These are phyloP conservation scores for Zaprionus bogoriensis DNA, from an alignment of 2,888 invertebrate species.

Conservation along the genomic window DNA sequence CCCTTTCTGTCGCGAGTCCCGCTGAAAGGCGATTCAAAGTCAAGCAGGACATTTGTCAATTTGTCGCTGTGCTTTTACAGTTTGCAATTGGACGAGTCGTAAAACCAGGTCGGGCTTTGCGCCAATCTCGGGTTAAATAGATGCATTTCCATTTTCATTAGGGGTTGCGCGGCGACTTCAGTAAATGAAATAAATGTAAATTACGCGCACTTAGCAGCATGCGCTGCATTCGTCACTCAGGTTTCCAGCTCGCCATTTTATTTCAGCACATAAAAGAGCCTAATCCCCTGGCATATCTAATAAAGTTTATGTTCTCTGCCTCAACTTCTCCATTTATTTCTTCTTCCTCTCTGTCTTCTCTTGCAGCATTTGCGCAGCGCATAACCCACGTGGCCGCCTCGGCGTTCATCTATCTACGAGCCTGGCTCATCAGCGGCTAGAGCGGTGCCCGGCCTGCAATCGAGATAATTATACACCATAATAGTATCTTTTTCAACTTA, in stretches of 20 bases:
- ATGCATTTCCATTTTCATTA: slow-evolving; percentile 45
- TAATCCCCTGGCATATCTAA: slow-evolving; percentile 48
- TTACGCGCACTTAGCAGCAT: slow-evolving; percentile 30
- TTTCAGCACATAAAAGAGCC: slow-evolving; percentile 50
- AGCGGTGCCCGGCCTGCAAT: not conserved
- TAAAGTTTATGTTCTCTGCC: slow-evolving; percentile 55
- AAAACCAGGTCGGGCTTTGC: slow-evolving; percentile 29
- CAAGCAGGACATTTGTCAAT: slow-evolving; percentile 58
- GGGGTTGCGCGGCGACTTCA: slow-evolving; percentile 26
- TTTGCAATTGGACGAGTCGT: slow-evolving; percentile 43
- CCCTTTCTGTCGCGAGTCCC: not conserved
- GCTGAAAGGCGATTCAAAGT: slow-evolving; percentile 13
- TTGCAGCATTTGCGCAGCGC: slow-evolving; percentile 64
- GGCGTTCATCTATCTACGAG: slow-evolving; percentile 65
- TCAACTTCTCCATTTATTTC: not conserved
- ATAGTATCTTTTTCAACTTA: slow-evolving; percentile 10
- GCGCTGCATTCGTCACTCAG: slow-evolving; percentile 4
- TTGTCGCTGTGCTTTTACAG: slow-evolving; percentile 49
- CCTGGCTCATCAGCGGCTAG: slow-evolving; percentile 74
- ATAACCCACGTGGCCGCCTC: slow-evolving; percentile 55
- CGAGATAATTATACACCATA: not conserved
- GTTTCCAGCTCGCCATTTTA: slow-evolving; percentile 37
- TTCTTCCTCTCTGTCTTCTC: slow-evolving; percentile 23
- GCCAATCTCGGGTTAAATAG: slow-evolving; percentile 24
- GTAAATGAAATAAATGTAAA: slow-evolving; percentile 32